Conservation (phyloP, 1,140 invertebrate genomes). For the Periplaneta americana region DNA sequence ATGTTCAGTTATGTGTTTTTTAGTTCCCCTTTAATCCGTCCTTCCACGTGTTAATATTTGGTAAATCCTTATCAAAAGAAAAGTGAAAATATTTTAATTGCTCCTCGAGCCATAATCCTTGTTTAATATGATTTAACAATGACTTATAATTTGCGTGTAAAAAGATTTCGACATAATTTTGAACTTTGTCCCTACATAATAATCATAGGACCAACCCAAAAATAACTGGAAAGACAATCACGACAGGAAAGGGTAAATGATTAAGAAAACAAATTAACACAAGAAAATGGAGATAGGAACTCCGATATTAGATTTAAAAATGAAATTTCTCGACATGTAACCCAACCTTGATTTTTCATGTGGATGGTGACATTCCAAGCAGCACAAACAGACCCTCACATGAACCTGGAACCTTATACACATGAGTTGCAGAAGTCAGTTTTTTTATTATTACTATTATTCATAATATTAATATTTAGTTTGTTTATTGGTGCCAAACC, state of each 20-base stretch:
- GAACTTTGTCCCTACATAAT: not conserved
- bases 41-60: not conserved
- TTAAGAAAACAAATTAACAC: not conserved
- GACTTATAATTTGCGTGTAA: not conserved
- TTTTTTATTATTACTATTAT: too few relatives aligned
- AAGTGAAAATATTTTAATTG: not conserved
- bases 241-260: not conserved
- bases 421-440: constrained; percentile 2
- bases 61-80: not conserved
- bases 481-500: not conserved
- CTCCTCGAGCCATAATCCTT: not conserved
- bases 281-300: not conserved
- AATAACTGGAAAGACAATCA: not conserved
- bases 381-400: not conserved
- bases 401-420: not conserved
- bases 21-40: not conserved
- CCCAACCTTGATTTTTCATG: not conserved
- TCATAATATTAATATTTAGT: not conserved
- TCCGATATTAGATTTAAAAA: not conserved
- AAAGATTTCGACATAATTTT: not conserved
- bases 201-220: not conserved
- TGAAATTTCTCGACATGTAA: not conserved
- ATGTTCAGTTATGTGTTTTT: not conserved
- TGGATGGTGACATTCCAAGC: constrained; percentile 7
- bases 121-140: not conserved